Conservation (phyloP, 2,113 vertebrate species). For the Corythaeola cristata region DNA sequence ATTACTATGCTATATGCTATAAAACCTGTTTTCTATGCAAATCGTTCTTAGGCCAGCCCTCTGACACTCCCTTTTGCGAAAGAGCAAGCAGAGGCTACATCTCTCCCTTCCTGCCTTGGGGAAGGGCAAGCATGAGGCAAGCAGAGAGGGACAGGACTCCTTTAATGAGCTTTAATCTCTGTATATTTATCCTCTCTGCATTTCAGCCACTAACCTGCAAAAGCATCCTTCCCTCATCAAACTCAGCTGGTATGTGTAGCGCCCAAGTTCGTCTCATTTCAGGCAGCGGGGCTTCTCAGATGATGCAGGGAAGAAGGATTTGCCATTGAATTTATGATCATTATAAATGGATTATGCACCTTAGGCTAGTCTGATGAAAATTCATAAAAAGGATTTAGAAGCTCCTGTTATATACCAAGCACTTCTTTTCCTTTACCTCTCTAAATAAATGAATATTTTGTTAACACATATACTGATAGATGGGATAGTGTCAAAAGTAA, state of each 20-base stretch:
- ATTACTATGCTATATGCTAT: background rate
- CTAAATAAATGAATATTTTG: background rate
- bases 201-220: background rate
- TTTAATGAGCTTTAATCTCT: background rate
- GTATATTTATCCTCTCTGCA: background rate
- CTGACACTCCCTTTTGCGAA: fast-evolving
- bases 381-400: background rate
- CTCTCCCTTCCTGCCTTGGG: background rate
- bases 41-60: background rate
- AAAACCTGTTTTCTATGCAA: background rate
- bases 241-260: background rate
- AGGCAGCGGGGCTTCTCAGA: background rate
- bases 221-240: background rate
- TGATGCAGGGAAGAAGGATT: background rate
- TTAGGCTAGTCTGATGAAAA: background rate
- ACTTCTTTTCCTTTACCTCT: background rate
- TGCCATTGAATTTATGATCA: background rate
- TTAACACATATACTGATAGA: background rate
- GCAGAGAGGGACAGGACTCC: background rate
- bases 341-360: background rate
- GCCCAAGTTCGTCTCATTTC: background rate
- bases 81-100: fast-evolving
- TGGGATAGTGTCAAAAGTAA: background rate
- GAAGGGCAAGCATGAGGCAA: background rate
- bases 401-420: background rate